Base-by-base conservation (phyloP, 2,888 invertebrate genomes). In the Drosophila greeni region DNA sequence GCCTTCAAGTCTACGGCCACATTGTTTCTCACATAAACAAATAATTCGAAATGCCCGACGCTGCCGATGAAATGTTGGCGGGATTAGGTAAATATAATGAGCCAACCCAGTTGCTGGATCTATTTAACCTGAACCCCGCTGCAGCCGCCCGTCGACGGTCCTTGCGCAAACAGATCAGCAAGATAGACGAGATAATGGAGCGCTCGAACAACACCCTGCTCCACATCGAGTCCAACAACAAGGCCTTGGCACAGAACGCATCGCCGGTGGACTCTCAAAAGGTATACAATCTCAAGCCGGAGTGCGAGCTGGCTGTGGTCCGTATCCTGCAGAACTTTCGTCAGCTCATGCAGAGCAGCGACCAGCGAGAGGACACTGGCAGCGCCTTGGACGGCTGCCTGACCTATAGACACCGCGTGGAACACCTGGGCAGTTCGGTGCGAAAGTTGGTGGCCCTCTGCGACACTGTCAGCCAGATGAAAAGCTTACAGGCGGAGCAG, bases 201-300 rank as follows among this genome's bases (percentile, higher is more conserved):
- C 87, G 86, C 31, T 85, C 87, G 0, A 88, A 87, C 53, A 86
- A 79, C 49, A 82, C 84, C 1, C 71, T 87, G 6, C 62, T 88
- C 18, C 84, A 86, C 48, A 75, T 87, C 23, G 88, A 88, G 55
- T 66, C 77, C 51, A 55, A 48, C 43, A 24, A 59, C 62, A 73
- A 78, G 40, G 53, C 43, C 1, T 70, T 73, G 14, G 66, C 72
- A 5, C 53, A 42, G 5, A 40, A 48, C 6, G 1, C 48, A 0
- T 9, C 24, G n/a, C 39, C 29, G 0, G 2, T 36, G 12, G 42
- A n/a, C 5, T 53, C 18, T 6, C 48, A 61, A 33, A 70, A 55
- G 16, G 56, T 78, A 0, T 84, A 71, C 49, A 74, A 75, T 12
- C 75, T 83, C 7, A 76, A 66, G 31, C 76, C 84, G 5, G 83